A percentile compares a stretch with the other conserved stretches of the same genome.
phyloP scores from a whole-genome alignment of 2,113 vertebrate genomes.

The Ictalurus furcatus region DNA sequence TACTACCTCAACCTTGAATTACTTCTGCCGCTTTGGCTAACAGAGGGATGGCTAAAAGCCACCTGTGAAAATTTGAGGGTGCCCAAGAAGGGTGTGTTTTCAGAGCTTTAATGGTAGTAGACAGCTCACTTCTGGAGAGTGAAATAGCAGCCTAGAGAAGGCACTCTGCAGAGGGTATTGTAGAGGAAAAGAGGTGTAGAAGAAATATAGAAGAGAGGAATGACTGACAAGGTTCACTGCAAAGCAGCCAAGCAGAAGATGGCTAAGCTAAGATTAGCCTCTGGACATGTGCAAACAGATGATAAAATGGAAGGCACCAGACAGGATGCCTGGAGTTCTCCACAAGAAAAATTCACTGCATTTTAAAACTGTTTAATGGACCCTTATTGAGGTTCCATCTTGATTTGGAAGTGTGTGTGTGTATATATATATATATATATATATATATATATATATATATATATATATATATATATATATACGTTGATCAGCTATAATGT shows the following conservation, averaged over 20 bases:
- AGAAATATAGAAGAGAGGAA: conserved; percentile 59
- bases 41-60: conserved; percentile 32
- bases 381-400: background rate
- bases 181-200: conserved; percentile 50
- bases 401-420: background rate
- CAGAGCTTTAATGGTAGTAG: conserved; percentile 68
- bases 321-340: background rate
- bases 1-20: conserved; percentile 21
- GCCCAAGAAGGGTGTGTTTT: conserved; percentile 64
- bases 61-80: conserved; percentile 56
- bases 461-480: background rate
- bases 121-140: conserved; percentile 65
- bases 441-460: background rate
- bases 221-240: conserved; percentile 61
- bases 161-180: conserved; percentile 52
- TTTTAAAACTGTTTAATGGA: background rate
- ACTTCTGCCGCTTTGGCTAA: conserved; percentile 14
- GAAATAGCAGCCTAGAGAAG: conserved; percentile 69
- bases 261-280: conserved; percentile 70
- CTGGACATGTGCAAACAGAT: conserved; percentile 43
- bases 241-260: conserved; percentile 68
- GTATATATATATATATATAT: background rate
- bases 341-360: background rate
- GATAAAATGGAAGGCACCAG: background rate
- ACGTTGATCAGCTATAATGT: background rate